Evolutionary conservation across 2,888 invertebrate species (phyloP).

Genomic region (Hermaeophaga mercurialis): DNA sequence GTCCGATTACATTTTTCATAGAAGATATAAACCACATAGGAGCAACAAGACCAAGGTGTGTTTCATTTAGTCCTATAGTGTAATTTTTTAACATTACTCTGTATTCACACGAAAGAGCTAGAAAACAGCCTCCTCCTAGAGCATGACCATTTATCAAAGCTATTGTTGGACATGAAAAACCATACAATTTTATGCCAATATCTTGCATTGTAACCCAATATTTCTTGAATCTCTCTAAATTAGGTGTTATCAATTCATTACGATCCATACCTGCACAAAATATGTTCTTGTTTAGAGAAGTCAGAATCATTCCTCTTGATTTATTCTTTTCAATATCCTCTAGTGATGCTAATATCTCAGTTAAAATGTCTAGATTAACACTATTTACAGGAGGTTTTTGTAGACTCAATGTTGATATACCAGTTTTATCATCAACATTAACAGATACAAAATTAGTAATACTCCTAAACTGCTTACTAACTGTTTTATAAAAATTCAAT

Average conservation of each 20-base stretch:
- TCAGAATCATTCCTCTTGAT: slow-evolving; percentile 75
- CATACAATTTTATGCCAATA: slow-evolving; percentile 79
- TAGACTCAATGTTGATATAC: slow-evolving; percentile 75
- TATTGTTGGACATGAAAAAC: slow-evolving; percentile 72
- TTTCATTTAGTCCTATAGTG: slow-evolving; percentile 87
- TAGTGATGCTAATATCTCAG: slow-evolving; percentile 67
- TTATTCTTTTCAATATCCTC: slow-evolving; percentile 66
- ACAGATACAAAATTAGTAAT: slow-evolving; percentile 64
- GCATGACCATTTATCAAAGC: slow-evolving; percentile 86
- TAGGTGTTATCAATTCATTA: slow-evolving; percentile 84
- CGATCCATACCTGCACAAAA: slow-evolving; percentile 87
- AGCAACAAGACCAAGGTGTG: slow-evolving; percentile 79
- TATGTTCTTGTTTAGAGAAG: slow-evolving; percentile 60
- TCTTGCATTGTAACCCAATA: slow-evolving; percentile 84
- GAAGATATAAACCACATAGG: slow-evolving; percentile 75
- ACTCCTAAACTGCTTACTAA: slow-evolving; percentile 42
- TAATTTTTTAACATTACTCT: slow-evolving; percentile 82
- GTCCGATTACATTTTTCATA: slow-evolving; percentile 68
- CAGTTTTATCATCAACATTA: slow-evolving; percentile 67
- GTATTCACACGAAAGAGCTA: slow-evolving; percentile 82
- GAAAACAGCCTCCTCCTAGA: slow-evolving; percentile 83
- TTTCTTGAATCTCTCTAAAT: slow-evolving; percentile 66
- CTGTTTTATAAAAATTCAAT: slow-evolving; percentile 19
- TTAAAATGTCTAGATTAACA: slow-evolving; percentile 74
- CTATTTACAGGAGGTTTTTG: slow-evolving; percentile 82